phyloP scores from a whole-genome alignment of 2,888 invertebrate species.

The Tenthredo notha region DNA sequence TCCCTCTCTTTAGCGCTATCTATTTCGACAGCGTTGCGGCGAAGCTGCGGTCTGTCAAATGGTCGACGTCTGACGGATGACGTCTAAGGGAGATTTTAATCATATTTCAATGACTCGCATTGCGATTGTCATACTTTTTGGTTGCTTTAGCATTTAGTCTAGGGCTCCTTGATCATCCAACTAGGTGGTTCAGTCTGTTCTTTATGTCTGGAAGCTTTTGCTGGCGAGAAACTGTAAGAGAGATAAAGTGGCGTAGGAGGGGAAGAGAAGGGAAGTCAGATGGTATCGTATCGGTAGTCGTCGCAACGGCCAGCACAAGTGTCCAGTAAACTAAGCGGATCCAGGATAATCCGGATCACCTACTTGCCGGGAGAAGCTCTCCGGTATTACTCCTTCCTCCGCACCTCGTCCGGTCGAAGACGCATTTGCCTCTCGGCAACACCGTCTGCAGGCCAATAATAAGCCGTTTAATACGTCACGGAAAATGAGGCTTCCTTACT shows the following conservation, averaged over 20 bases:
- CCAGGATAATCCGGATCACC: conserved; percentile 78
- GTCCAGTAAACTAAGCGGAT: conserved; percentile 77
- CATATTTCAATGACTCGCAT: not conserved
- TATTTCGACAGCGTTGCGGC: conserved; percentile 75
- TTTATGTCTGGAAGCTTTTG: not conserved
- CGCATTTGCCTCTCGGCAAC: conserved; percentile 73
- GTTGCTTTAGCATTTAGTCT: not conserved
- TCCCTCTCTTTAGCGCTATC: conserved; percentile 71
- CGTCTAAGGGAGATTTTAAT: conserved; percentile 25
- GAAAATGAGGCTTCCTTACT: conserved; percentile 44
- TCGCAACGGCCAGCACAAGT: conserved; percentile 75
- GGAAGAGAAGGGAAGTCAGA: conserved; percentile 41
- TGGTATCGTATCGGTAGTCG: conserved; percentile 65
- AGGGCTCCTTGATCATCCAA: not conserved
- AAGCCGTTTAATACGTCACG: conserved; percentile 55
- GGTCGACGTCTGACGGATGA: conserved; percentile 53
- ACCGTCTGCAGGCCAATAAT: conserved; percentile 65
- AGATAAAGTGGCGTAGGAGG: conserved; percentile 13
- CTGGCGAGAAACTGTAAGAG: not conserved
- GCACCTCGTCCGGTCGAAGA: conserved; percentile 66
- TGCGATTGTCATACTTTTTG: not conserved
- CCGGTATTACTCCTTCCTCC: conserved; percentile 69
- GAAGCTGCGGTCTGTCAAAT: conserved; percentile 73
- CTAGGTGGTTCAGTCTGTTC: not conserved
- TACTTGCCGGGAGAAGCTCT: conserved; percentile 70